phyloP scores from a whole-genome alignment of 1,140 invertebrate species.

The Drosophila lacertosa region DNA sequence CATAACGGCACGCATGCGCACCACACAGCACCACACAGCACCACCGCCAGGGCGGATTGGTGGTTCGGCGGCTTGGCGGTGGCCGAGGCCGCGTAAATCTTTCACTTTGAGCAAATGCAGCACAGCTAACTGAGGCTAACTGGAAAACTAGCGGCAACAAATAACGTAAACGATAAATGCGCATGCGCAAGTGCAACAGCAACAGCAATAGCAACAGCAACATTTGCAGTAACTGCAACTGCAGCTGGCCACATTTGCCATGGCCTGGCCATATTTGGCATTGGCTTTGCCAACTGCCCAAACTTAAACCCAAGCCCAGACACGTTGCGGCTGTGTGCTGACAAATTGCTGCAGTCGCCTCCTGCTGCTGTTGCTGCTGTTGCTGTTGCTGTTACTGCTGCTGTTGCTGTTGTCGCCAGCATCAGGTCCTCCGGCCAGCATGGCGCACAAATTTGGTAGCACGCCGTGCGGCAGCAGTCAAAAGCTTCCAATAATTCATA shows the following conservation, averaged over 20 bases:
- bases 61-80: constrained; percentile 7
- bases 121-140: constrained; percentile 77
- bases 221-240: constrained; percentile 3
- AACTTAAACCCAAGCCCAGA: constrained; percentile 67
- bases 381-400: constrained; percentile 36
- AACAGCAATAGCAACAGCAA: constrained; percentile 25
- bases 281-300: constrained; percentile 75
- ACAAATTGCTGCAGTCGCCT: constrained; percentile 69
- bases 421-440: constrained; percentile 69
- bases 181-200: constrained; percentile 73
- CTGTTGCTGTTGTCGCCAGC: constrained; percentile 65
- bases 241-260: constrained; percentile 65
- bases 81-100: constrained; percentile 77
- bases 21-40: constrained; percentile 16
- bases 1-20: constrained; percentile 80
- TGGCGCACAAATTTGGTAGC: constrained; percentile 79
- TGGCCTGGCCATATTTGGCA: constrained; percentile 74
- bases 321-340: constrained; percentile 71
- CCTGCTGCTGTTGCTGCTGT: constrained; percentile 31
- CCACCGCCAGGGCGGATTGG: neutral
- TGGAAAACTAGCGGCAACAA: constrained; percentile 81
- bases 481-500: constrained; percentile 82
- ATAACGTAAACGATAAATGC: constrained; percentile 82
- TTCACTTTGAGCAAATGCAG: constrained; percentile 80
- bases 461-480: constrained; percentile 75